Base-by-base conservation (phyloP, 2,797 vertebrate species). In the Catharus ustulatus region DNA sequence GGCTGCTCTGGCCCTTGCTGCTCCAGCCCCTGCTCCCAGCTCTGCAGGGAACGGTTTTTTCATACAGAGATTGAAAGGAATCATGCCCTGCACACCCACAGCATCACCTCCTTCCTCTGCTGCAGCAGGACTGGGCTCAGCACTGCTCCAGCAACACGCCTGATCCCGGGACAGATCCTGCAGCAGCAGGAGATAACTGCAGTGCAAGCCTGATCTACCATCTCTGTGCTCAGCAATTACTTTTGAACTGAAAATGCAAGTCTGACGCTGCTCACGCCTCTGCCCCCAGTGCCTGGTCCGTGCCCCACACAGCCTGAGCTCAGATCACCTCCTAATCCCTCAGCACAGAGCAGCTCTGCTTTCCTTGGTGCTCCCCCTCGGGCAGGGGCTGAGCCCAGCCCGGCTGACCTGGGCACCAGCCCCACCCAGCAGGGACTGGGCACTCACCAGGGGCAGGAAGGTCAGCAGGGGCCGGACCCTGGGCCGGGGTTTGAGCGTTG, bases 381-480 rank as follows among this genome's bases (percentile, higher is more conserved):
- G 69, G 29, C 24, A 26, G 75, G 34, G 54, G 69, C 34, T 34
- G 34, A 34, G 82, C 82, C 83, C 29, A 15, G 84, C 14, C 82
- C 29, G 79, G 87, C 46, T 87, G 40, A 40, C 12, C 91, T 71
- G 78, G 62, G 64, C 45, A 26, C 40, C 58, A 12, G n/a, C 6
- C 59, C 24, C 58, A 19, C 3, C 55, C 89, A 32, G 76, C 15
- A 1, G 38, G 1, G 36, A 2, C 30, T 0, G 0, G 2, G 51
- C 87, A 98, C 98, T 98, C 94, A 98, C 98, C 30, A 98, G 96
- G 3, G 97, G 98, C 8, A 98, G 93, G 95, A 98, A 98, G 0
- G 98, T 98, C 85, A 98, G 95, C 46, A 98, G 90, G 8, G 98
- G 98, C 73, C 98, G 97, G 22, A 97, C 98, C 32, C 98, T 91